A percentile compares a stretch with the other conserved stretches of the same genome.
Conservation (phyloP, 1,140 invertebrate genomes). For the Anastrepha ludens region DNA sequence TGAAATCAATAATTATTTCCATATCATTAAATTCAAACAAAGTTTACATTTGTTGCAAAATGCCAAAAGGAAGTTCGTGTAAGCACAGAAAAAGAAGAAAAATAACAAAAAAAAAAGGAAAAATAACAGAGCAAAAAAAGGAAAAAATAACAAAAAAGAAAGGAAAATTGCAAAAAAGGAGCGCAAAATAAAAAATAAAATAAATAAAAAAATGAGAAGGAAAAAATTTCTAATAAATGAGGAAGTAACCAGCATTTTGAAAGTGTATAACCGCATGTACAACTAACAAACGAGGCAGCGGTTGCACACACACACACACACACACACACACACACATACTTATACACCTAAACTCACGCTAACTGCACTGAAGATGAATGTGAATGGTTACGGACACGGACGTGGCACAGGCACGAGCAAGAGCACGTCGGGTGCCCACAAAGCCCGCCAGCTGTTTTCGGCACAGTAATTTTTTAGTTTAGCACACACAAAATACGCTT, state of each 20-base stretch:
- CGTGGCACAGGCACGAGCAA: not conserved
- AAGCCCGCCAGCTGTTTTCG: not conserved
- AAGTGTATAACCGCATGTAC: not conserved
- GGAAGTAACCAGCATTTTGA: not conserved
- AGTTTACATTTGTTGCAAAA: not conserved
- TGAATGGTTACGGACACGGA: not conserved
- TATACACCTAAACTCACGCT: no score
- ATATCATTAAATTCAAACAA: conserved; percentile 49
- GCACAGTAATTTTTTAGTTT: not conserved
- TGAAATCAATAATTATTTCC: conserved; percentile 49
- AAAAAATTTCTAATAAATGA: not conserved
- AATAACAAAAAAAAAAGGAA: not conserved
- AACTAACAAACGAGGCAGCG: not conserved
- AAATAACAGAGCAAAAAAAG: not conserved
- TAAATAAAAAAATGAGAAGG: not conserved
- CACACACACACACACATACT: not conserved
- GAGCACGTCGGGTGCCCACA: not conserved
- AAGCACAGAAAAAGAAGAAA: not conserved
- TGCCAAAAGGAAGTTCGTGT: not conserved
- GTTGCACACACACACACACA: not conserved
- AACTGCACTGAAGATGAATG: not conserved
- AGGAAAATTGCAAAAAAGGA: not conserved
- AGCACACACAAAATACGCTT: not conserved
- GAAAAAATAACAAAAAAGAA: not conserved
- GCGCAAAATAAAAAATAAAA: not conserved